phyloP scores from a whole-genome alignment of 2,113 vertebrate species.

The Dolichallabes microphthalmus region DNA sequence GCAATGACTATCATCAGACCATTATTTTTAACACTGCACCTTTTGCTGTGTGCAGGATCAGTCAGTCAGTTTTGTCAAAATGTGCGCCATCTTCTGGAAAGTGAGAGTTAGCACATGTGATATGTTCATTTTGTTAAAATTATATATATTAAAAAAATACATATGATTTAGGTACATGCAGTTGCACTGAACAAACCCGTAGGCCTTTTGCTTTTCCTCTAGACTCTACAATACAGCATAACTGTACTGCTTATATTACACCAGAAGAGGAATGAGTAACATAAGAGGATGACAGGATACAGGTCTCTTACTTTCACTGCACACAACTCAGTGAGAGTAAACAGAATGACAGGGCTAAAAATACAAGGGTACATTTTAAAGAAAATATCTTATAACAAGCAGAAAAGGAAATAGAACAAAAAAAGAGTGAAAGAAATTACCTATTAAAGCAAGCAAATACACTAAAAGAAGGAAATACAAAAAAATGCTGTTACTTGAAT shows the following conservation, averaged over 20 bases:
- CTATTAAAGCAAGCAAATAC: background rate
- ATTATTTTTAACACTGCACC: background rate
- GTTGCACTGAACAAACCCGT: background rate
- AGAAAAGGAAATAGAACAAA: background rate
- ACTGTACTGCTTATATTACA: background rate
- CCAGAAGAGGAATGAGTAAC: background rate
- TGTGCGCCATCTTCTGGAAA: conserved; percentile 15
- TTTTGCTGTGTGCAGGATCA: background rate
- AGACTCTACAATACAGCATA: background rate
- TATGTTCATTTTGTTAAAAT: background rate
- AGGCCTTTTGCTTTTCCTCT: background rate
- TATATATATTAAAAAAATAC: no score
- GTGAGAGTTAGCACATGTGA: no score
- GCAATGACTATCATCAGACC: background rate
- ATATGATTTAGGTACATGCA: background rate
- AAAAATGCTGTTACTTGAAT: background rate
- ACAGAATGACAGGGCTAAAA: background rate
- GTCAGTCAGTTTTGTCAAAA: background rate
- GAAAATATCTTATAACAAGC: background rate
- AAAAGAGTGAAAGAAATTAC: background rate
- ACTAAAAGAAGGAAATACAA: background rate
- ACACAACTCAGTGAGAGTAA: background rate
- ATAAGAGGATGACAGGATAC: background rate
- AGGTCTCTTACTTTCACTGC: background rate
- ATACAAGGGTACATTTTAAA: background rate